Conservation (phyloP, 1,140 invertebrate species). For the Myzus persicae region DNA sequence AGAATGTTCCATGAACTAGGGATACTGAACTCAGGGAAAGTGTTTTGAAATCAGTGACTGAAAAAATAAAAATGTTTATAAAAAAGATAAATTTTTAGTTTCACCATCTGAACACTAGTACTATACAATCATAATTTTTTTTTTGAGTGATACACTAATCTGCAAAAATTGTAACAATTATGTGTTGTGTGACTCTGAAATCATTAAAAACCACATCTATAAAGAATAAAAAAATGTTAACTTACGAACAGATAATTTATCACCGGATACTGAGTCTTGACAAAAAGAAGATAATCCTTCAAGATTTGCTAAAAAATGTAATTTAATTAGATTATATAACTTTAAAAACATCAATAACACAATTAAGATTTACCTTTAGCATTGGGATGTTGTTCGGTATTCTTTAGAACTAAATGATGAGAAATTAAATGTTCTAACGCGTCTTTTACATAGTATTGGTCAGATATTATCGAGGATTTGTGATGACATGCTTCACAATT, state of each 20-base stretch:
- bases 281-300: neutral
- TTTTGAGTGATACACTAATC: no score
- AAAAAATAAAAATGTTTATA: no score
- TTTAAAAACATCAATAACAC: neutral
- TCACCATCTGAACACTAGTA: no score
- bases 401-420: conserved; percentile 26
- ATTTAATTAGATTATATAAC: neutral
- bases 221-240: neutral
- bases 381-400: neutral
- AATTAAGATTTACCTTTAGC: neutral
- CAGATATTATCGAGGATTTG: neutral
- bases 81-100: no score
- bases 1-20: no score
- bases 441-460: neutral
- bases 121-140: no score
- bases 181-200: neutral
- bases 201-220: neutral
- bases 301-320: neutral
- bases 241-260: conserved; percentile 3
- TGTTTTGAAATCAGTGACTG: no score
- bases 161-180: neutral
- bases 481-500: neutral
- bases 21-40: no score
- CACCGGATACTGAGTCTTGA: neutral
- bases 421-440: conserved; percentile 31